These are phyloP conservation scores for Lepidocyrtinus sp. DNA, from an alignment of 2,888 invertebrate genomes.

Conservation along the genomic window DNA sequence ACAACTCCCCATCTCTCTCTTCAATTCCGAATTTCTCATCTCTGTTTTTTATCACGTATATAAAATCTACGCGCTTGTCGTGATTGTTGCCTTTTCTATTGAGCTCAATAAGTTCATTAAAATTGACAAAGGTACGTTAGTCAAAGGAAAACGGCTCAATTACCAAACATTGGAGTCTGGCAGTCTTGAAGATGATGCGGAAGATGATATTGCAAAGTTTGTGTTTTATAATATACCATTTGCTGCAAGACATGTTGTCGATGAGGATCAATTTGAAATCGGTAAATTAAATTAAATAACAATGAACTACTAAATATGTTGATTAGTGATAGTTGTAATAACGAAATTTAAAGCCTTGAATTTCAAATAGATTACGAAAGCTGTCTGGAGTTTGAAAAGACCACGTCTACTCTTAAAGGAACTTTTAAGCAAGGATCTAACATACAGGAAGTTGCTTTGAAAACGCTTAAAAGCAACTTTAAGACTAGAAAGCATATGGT, in stretches of 20 bases:
- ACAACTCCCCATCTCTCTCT: conserved; percentile 14
- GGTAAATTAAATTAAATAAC: background rate
- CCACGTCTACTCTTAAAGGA: conserved; percentile 34
- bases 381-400: conserved; percentile 39
- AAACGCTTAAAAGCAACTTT: conserved; percentile 29
- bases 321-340: background rate
- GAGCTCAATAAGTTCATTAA: conserved; percentile 17
- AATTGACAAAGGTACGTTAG: background rate
- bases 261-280: conserved; percentile 21
- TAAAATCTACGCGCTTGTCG: conserved; percentile 32
- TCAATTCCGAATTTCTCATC: conserved; percentile 37
- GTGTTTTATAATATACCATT: conserved; percentile 38
- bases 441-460: conserved; percentile 14
- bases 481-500: conserved; percentile 33
- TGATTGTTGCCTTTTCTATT: conserved; percentile 19
- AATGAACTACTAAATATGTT: background rate
- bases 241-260: conserved; percentile 18
- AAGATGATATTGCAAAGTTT: conserved; percentile 12
- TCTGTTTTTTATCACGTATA: conserved; percentile 19
- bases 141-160: background rate
- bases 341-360: background rate
- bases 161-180: conserved; percentile 32
- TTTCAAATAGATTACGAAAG: conserved; percentile 20
- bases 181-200: background rate
- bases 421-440: background rate